Base-by-base conservation (phyloP, 53 echinoderm and acorn worm genomes). In the Henricia sp. region DNA sequence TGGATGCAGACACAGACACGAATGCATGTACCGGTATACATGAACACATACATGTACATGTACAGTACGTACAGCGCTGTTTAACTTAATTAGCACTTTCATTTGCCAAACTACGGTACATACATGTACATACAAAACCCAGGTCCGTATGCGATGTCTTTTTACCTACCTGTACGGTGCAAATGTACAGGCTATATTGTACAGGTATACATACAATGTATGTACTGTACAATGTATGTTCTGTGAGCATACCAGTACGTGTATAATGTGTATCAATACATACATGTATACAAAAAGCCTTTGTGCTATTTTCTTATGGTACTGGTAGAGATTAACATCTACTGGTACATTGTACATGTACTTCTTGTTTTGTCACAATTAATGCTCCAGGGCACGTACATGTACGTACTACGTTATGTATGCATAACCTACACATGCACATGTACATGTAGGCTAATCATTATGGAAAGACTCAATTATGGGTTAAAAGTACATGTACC, bases 371-470 rank as follows among this genome's bases (percentile, higher is more conserved):
- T n/a, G n/a, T n/a, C n/a, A n/a, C n/a, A n/a, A n/a, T n/a, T n/a
- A n/a, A n/a, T n/a, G n/a, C n/a, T n/a, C n/a, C n/a, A n/a, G n/a
- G n/a, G n/a, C 21, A 10, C 21, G 13, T 56, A 20, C 57, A 14
- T 56, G 57, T 56, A 56, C 13, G 12, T 6, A 56, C 21, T 56
- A 14, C 12, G 13, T 5, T 56, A 14, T 5, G 12, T 14, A 20
- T 56, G 6, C 21, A 56, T 11, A 19, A 20, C 21, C 12, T 20
- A 56, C 21, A 20, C 21, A 23, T 56, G 23, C 21, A 56, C 57
- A 56, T 56, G 57, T 56, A 56, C 57, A 56, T 56, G 57, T 56
- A 56, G 9, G 48, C 16, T 48, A 48, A 48, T 9, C 9, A 48
- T 48, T 48, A 48, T 16, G 9, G 9, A 16, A 16, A 11, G 16